Percentiles rank a stretch among this genome's conserved stretches.
These are phyloP conservation scores for Takifugu ocellatus DNA, from an alignment of 2,797 vertebrate genomes.

Conservation along the genomic window DNA sequence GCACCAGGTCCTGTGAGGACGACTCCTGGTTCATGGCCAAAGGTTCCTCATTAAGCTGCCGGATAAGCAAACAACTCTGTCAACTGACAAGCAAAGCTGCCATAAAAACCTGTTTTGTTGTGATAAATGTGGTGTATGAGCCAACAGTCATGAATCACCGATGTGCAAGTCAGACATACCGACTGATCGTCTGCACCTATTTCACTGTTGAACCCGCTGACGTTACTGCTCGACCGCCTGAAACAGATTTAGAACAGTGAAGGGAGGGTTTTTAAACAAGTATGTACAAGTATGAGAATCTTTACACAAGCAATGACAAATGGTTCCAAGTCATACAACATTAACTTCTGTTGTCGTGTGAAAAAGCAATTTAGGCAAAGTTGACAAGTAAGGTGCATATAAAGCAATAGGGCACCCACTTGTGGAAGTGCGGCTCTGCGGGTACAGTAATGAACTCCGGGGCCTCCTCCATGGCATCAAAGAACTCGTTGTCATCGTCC, in stretches of 20 bases:
- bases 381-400: neutral
- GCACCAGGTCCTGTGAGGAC: conserved; percentile 78
- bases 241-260: conserved; percentile 22
- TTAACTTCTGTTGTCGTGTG: too few species aligned
- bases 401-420: conserved; percentile 68
- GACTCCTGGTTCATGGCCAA: conserved; percentile 74
- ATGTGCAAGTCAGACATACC: conserved; percentile 65
- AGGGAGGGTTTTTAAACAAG: neutral
- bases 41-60: conserved; percentile 76
- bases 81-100: neutral
- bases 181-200: conserved; percentile 90
- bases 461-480: conserved; percentile 85
- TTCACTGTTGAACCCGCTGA: conserved; percentile 93
- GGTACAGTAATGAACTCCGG: conserved; percentile 91
- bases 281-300: too few species aligned
- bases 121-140: neutral
- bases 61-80: neutral
- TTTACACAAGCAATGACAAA: too few species aligned
- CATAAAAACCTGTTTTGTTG: neutral
- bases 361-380: neutral
- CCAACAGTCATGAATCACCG: neutral
- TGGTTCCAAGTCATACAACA: too few species aligned
- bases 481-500: conserved; percentile 95
- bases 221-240: conserved; percentile 93
- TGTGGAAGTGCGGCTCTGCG: conserved; percentile 87